Conservation (phyloP, 1,140 invertebrate species). For the Pseudomyrmex gracilis region DNA sequence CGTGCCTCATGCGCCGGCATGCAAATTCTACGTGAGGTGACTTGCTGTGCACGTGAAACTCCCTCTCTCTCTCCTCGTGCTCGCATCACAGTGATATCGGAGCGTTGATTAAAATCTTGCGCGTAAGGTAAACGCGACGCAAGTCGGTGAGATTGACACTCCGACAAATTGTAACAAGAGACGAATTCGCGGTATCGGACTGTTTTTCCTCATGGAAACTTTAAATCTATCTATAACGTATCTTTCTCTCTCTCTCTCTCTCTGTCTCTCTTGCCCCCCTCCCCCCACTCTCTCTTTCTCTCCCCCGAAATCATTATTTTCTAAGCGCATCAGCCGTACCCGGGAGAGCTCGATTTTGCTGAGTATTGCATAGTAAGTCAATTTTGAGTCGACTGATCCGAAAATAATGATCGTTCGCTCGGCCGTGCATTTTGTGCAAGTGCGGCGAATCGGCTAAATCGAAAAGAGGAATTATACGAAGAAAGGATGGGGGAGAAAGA, state of each 20-base stretch:
- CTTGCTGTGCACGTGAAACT: background rate
- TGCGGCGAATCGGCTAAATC: background rate
- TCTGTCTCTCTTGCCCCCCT: too few relatives aligned
- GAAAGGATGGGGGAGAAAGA: slow-evolving; percentile 16
- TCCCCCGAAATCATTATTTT: slow-evolving; percentile 19
- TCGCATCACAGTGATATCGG: background rate
- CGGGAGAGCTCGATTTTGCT: background rate
- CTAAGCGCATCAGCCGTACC: background rate
- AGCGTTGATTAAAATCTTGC: background rate
- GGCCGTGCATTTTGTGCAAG: background rate
- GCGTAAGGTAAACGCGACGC: background rate
- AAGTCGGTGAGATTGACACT: background rate
- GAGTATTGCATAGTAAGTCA: slow-evolving; percentile 22
- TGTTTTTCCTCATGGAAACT: background rate
- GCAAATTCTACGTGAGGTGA: background rate
- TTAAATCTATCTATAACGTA: background rate
- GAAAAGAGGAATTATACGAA: background rate
- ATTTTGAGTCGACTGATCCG: slow-evolving; percentile 51
- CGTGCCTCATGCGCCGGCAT: background rate
- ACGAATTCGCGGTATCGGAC: background rate
- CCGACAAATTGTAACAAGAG: background rate
- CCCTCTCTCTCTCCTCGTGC: too few relatives aligned
- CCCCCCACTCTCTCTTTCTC: background rate
- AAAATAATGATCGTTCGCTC: slow-evolving; percentile 42
- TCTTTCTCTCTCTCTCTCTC: too few relatives aligned